These are phyloP conservation scores for Pseudomyrmex concolor DNA, from an alignment of 1,140 invertebrate genomes.

Conservation along the genomic window DNA sequence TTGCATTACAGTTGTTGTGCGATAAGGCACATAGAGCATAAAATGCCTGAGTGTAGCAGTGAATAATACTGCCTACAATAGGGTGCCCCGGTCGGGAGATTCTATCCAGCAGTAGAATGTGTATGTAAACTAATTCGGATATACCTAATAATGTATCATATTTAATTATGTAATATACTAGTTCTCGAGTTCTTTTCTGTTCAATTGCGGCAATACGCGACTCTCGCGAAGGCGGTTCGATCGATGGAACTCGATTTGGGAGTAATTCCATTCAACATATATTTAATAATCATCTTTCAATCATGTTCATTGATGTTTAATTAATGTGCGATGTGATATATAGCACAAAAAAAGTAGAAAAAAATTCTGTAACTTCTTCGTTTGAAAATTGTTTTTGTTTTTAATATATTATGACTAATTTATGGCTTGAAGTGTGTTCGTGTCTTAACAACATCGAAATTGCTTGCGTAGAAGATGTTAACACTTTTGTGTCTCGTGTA, in stretches of 20 bases:
- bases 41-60: constrained; percentile 84
- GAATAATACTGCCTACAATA: constrained; percentile 84
- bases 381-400: too few species aligned
- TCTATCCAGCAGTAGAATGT: constrained; percentile 84
- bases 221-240: constrained; percentile 66
- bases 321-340: too few species aligned
- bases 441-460: constrained; percentile 15
- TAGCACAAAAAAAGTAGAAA: too few species aligned
- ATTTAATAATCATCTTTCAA: too few species aligned
- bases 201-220: constrained; percentile 69
- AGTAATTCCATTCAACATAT: constrained; percentile 3
- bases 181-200: constrained; percentile 68
- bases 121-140: constrained; percentile 85
- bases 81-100: constrained; percentile 83
- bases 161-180: constrained; percentile 73
- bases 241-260: constrained; percentile 65
- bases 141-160: constrained; percentile 81
- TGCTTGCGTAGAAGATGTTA: not conserved
- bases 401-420: too few species aligned
- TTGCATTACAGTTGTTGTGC: constrained; percentile 85
- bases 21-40: constrained; percentile 83
- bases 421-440: too few species aligned
- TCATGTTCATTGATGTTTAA: too few species aligned
- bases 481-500: not conserved
- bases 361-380: too few species aligned